Evolutionary conservation across 2,113 vertebrate genomes (phyloP).

Genomic region (Syrrhaptes paradoxus): DNA sequence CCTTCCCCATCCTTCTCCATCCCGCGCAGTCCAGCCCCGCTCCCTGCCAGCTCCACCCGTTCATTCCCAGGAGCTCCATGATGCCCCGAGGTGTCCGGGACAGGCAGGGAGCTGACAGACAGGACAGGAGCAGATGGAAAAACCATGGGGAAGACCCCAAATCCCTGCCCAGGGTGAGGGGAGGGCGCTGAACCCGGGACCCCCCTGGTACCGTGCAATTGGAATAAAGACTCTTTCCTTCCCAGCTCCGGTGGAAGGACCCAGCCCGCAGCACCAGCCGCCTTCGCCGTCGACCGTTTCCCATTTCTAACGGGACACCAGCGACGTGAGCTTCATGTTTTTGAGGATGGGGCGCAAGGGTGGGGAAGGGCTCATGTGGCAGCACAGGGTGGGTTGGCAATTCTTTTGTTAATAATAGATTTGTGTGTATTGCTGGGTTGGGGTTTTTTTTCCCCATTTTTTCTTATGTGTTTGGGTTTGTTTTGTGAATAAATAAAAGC

Average conservation of each 20-base stretch:
- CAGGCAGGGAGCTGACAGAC: not conserved
- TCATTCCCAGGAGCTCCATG: not conserved
- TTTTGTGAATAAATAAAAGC: slow-evolving; percentile 62
- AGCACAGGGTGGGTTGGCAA: not conserved
- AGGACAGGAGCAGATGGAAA: not conserved
- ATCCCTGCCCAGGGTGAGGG: not conserved
- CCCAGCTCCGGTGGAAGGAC: not conserved
- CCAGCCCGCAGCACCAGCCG: not conserved
- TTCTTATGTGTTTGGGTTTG: not conserved
- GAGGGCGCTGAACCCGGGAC: not conserved
- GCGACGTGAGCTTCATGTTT: not conserved
- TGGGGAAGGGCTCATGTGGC: not conserved
- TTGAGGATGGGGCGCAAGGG: not conserved
- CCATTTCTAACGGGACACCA: not conserved
- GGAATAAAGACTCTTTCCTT: not conserved
- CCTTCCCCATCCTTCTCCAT: not conserved
- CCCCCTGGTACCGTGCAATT: rapidly evolving
- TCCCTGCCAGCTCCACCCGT: not conserved
- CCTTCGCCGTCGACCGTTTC: not conserved
- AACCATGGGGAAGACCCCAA: not conserved
- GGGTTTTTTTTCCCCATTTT: not conserved
- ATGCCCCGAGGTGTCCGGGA: rapidly evolving
- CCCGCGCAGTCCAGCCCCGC: not conserved
- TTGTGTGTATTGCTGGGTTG: not conserved
- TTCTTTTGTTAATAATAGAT: not conserved